phyloP scores from a whole-genome alignment of 92 coral and sea anemone species.

The Zoanthus solanderi region DNA sequence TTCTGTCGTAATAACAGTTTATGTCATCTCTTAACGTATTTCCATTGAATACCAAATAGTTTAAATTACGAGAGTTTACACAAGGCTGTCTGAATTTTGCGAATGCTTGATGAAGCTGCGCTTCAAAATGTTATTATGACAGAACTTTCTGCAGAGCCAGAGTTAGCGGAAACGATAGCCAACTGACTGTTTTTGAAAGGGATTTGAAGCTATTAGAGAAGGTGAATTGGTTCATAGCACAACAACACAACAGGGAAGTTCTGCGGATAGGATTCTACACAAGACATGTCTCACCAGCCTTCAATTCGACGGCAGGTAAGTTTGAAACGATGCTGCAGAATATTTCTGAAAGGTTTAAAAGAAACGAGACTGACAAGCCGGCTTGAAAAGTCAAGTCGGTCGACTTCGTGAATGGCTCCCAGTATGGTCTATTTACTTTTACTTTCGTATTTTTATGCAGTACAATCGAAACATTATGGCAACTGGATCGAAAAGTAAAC shows the following conservation, averaged over 20 bases:
- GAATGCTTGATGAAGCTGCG: constrained; percentile 26
- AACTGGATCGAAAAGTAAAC: neutral
- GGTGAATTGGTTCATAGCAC: neutral
- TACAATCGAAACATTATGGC: neutral
- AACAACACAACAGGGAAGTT: constrained; percentile 32
- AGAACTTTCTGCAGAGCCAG: neutral
- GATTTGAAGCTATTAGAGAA: neutral
- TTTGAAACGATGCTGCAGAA: neutral
- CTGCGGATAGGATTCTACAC: neutral
- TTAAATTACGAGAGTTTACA: constrained; percentile 25
- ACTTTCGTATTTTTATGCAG: neutral
- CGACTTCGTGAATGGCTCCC: neutral
- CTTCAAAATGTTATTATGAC: neutral
- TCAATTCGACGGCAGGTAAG: constrained; percentile 29
- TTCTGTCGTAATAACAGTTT: constrained; percentile 26
- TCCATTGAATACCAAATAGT: constrained; percentile 43
- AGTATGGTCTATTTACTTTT: neutral
- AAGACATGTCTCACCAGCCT: constrained; percentile 38
- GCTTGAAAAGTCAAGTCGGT: neutral
- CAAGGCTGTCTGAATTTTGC: neutral
- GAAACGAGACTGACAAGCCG: neutral
- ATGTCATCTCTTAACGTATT: constrained; percentile 33
- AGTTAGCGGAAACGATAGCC: neutral
- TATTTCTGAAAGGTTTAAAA: neutral
- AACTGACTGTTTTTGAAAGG: neutral